Percentiles rank a stretch among this genome's conserved stretches.
Evolutionary conservation across 2,113 vertebrate genomes (phyloP).

Genomic region (Peucedramus taeniatus): DNA sequence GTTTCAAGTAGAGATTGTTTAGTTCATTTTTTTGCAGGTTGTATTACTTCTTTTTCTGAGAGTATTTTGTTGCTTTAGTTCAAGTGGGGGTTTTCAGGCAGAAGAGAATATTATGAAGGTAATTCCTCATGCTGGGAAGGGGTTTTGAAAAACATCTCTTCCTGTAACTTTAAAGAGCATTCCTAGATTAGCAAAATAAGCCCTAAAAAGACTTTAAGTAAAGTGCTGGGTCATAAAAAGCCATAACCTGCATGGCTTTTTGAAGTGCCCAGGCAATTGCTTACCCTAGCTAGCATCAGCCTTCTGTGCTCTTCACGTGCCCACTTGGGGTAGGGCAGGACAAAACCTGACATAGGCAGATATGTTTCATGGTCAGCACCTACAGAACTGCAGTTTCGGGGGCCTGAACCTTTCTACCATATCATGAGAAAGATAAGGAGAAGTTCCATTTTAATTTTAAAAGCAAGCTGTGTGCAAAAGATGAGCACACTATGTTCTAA

Average conservation of each 20-base stretch:
- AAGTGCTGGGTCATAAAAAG: rapidly evolving
- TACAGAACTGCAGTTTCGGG: background rate
- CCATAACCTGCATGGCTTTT: background rate
- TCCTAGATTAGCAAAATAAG: background rate
- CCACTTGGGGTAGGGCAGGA: rapidly evolving
- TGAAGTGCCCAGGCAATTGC: background rate
- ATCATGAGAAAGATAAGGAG: background rate
- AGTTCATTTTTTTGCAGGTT: background rate
- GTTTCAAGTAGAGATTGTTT: background rate
- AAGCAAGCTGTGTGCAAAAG: background rate
- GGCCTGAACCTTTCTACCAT: background rate
- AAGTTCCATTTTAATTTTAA: background rate
- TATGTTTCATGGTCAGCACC: background rate
- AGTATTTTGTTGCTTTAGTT: background rate
- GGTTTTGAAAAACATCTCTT: background rate
- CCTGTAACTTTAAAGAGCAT: background rate
- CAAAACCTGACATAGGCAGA: background rate
- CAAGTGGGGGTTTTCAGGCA: background rate
- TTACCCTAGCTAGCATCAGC: background rate
- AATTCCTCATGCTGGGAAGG: background rate
- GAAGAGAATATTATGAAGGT: background rate
- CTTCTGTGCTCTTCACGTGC: background rate
- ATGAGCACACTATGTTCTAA: background rate
- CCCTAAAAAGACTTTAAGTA: background rate
- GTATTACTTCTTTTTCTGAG: background rate